Base-by-base conservation (phyloP, 2,888 invertebrate species). In the Conchocele bisecta region DNA sequence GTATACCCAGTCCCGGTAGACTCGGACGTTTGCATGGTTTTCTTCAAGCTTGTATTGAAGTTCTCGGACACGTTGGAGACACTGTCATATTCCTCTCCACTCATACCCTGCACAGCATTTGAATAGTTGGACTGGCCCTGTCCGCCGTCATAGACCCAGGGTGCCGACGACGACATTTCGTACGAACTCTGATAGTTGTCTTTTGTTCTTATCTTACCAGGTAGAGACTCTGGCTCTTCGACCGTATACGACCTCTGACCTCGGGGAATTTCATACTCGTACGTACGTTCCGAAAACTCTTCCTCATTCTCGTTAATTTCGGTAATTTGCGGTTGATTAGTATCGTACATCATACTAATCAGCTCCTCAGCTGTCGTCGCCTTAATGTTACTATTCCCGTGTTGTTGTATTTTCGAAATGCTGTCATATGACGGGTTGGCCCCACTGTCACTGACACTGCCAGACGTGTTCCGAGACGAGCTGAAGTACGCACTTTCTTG, bases 401-500 rank as follows among this genome's bases (percentile, higher is more conserved):
- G 63, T 35, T 80, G 71, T 33, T 75, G 57, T 17, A 80, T 57
- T 59, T 82, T 81, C 29, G 78, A 73, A 33, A 81, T 78, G 22
- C 78, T 41, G 26, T 78, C 61, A 51, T 75, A 59, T 3, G 53
- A 60, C 17, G 75, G 79, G 53, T 77, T 78, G 46, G 51, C 67
- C 13, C 66, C 72, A 3, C 65, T 72, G 24, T 71, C 74, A 41
- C 73, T 74, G 2, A 64, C 39, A 31, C 73, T 70, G 41, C 75
- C 69, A 1, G 75, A 72, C 5, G 74, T 75, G 41, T 73, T 59
- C 37, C 75, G 59, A 31, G 74, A 74, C 1, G 81, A 68, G 56
- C 78, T 78, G 46, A 70, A 75, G 22, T 81, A 81, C 11, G 81
- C 81, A 63, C 79, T 82, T 60, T 83, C 79, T 37, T 82, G 79